Evolutionary conservation across 2,113 vertebrate genomes (phyloP).

Genomic region (Cheirogaleus medius): DNA sequence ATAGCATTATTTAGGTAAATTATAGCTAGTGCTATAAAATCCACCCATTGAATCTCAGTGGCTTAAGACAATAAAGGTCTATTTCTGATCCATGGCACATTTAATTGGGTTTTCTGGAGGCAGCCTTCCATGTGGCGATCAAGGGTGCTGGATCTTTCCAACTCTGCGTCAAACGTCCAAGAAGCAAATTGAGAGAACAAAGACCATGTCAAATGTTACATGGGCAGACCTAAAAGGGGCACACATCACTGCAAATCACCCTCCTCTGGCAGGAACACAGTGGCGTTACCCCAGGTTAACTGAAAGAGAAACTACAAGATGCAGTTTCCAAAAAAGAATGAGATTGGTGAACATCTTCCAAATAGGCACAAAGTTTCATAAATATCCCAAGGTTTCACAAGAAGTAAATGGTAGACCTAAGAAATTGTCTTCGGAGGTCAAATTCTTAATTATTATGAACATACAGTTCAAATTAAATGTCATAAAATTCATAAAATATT

Average conservation of each 20-base stretch:
- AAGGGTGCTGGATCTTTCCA: background rate
- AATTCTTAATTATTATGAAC: background rate
- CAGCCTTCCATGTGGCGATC: background rate
- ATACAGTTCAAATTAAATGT: background rate
- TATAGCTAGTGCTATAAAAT: background rate
- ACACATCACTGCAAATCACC: background rate
- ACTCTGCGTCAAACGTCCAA: background rate
- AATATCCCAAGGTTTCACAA: background rate
- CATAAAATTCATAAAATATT: background rate
- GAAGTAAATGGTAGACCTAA: background rate
- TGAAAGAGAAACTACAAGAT: background rate
- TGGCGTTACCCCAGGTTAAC: background rate
- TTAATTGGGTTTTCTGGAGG: background rate
- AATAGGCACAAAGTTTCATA: background rate
- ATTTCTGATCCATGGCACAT: background rate
- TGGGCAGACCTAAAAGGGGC: background rate
- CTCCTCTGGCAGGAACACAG: background rate
- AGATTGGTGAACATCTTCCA: background rate
- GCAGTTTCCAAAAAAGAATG: background rate
- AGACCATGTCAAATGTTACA: background rate
- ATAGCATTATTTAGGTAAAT: background rate
- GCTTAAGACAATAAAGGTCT: background rate
- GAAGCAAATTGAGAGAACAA: background rate
- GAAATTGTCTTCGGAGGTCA: background rate
- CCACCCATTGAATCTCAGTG: background rate